These are phyloP conservation scores for Muscidifurax raptorellus DNA, from an alignment of 1,140 invertebrate genomes.

Conservation along the genomic window DNA sequence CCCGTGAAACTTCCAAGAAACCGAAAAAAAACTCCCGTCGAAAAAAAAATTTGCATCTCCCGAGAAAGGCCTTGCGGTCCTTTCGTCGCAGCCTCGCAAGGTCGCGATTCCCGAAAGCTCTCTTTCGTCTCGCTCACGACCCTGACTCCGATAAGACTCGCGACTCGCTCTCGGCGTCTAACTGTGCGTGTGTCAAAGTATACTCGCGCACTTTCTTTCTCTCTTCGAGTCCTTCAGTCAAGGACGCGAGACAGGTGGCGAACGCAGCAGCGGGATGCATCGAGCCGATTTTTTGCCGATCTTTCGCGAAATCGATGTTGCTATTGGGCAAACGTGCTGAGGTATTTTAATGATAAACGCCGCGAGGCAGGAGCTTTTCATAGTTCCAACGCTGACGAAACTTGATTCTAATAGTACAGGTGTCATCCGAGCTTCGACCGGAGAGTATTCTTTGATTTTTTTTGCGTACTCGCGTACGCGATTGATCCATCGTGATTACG, in stretches of 20 bases:
- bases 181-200: not conserved
- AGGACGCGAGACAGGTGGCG: conserved; percentile 17
- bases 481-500: not conserved
- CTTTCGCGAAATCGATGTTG: not conserved
- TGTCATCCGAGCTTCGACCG: too few relatives aligned
- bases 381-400: not conserved
- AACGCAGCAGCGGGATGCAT: not conserved
- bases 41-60: not conserved
- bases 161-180: not conserved
- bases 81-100: not conserved
- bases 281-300: conserved; percentile 1
- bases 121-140: conserved; percentile 21
- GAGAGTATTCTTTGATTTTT: not conserved
- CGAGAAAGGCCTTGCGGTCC: conserved; percentile 7
- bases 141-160: conserved; percentile 34
- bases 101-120: conserved; percentile 14
- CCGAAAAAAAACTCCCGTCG: not conserved
- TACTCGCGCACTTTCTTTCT: not conserved
- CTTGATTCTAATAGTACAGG: not conserved
- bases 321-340: not conserved
- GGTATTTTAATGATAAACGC: not conserved
- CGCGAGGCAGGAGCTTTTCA: not conserved
- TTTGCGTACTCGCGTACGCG: not conserved
- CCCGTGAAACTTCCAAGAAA: not conserved
- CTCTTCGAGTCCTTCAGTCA: not conserved